Base-by-base conservation (phyloP, 2,797 vertebrate genomes). In the Lutjanus campechanus region DNA sequence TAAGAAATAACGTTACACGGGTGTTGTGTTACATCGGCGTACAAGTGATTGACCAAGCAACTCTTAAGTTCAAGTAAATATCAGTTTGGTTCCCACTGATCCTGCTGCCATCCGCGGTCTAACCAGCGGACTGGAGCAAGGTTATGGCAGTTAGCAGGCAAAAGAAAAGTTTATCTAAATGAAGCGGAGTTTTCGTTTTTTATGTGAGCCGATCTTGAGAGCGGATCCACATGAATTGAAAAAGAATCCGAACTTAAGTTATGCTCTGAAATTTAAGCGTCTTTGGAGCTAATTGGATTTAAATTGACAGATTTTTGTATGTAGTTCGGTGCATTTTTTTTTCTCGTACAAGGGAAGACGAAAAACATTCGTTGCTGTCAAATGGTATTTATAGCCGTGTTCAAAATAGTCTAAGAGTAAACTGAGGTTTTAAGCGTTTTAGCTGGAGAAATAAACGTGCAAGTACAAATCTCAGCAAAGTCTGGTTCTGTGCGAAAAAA, bases 401-500 rank as follows among this genome's bases (percentile, higher is more conserved):
- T 58, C 40, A 8, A 11, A 40, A 15, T 12, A 60, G 1, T 2
- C 1, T 0, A 4, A 22, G 22, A 15, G 19, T 19, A n/a, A 63
- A 10, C 0, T 6, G 0, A 5, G 11, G 25, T 55, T 79, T 56
- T 6, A 13, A 46, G 5, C 0, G 36, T 75, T 58, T 82, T 17
- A 7, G 12, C 19, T 40, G 0, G 9, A 19, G 11, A 70, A 41
- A 76, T 69, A 53, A 56, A 55, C 8, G 15, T 58, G 3, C 62
- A 76, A 81, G 59, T 46, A 44, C 2, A 79, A 58, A 87, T 84
- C 63, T 79, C 10, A 60, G 65, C 67, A 36, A 56, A 61, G 19
- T 75, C 11, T 49, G 60, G 1, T 54, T 74, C 40, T 62, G 47
- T 73, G 54, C 12, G 46, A 65, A 91, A 86, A 80, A 80, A 84